These are phyloP conservation scores for Berghia stephanieae DNA, from an alignment of 1,140 invertebrate species.

Conservation along the genomic window DNA sequence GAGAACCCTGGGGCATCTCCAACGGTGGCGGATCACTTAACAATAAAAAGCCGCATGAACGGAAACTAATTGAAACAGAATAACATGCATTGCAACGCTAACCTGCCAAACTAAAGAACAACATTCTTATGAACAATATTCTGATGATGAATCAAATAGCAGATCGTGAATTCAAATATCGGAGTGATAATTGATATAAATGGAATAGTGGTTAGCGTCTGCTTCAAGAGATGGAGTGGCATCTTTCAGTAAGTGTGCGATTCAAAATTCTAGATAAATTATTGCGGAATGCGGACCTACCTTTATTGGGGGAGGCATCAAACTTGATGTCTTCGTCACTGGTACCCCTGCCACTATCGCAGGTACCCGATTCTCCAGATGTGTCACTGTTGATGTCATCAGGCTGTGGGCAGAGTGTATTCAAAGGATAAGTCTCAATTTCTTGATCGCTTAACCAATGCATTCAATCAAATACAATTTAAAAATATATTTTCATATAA, in stretches of 20 bases:
- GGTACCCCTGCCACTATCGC: conserved; percentile 44
- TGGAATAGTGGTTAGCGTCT: background rate
- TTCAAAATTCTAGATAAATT: too few species aligned
- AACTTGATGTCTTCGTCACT: conserved; percentile 46
- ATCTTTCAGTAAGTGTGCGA: conserved; percentile 9
- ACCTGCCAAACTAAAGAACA: too few species aligned
- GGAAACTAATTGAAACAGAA: too few species aligned
- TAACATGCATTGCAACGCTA: too few species aligned
- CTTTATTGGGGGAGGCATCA: conserved; percentile 15
- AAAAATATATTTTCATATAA: background rate
- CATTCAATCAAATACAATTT: background rate
- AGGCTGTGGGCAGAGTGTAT: background rate
- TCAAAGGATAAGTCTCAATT: background rate
- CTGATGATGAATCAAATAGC: background rate
- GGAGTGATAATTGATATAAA: background rate
- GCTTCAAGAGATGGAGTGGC: background rate
- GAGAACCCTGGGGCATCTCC: too few species aligned
- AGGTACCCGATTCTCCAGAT: conserved; percentile 41
- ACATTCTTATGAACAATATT: conserved; percentile 23
- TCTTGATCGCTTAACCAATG: background rate
- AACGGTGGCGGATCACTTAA: too few species aligned
- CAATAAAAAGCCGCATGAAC: too few species aligned
- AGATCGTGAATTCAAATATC: background rate
- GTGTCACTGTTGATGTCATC: conserved; percentile 45
- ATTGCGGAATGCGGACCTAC: conserved; percentile 5